Evolutionary conservation across 1,140 invertebrate genomes (phyloP), one percentile per base, ranked within the genome.

Genomic region (Calycopis cecrops): DNA sequence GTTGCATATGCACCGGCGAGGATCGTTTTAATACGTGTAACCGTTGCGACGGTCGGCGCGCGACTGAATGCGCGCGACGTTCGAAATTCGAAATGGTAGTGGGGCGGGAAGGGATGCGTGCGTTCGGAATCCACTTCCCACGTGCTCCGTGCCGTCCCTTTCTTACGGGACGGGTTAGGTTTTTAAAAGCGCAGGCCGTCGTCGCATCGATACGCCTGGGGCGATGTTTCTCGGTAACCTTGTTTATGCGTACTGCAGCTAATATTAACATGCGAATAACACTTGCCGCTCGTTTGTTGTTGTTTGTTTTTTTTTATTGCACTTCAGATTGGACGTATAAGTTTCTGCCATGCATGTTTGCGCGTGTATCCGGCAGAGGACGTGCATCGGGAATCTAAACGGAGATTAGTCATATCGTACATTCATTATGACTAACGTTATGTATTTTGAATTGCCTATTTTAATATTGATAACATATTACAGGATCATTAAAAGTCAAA

Each of bases 91-190:
- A 60, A 50, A 53, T 60, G 63, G 65, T 56, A 55, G 62, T 48
- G 56, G 62, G 53, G 42, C 58, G 58, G 67, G 67, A 65, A 67
- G 67, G 75, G 73, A 76, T 86, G 83, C 83, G 83, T 86, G 80
- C 79, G 79, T 81, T 79, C 79, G 83, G 80, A 86, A 86, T 86
- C 74, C 76, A 73, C 79, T 83, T 80, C 80, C 82, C 80, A 84
- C 83, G 80, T 84, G 83, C 69, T 84, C 71, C 60, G 62, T 65
- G 56, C 76, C 76, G 75, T 81, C 80, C 72, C 73, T 77, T 79
- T 83, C 79, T 74, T 76, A 62, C 79, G 62, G 79, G 79, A 83
- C 76, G 80, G 80, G 83, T 86, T 84, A 77, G 80, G 78, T 84
- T 86, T 85, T 86, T 76, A 79, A 84, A 82, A 77, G 73, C 69